Base-by-base conservation (phyloP, 2,797 vertebrate species). In the Perodicticus potto region DNA sequence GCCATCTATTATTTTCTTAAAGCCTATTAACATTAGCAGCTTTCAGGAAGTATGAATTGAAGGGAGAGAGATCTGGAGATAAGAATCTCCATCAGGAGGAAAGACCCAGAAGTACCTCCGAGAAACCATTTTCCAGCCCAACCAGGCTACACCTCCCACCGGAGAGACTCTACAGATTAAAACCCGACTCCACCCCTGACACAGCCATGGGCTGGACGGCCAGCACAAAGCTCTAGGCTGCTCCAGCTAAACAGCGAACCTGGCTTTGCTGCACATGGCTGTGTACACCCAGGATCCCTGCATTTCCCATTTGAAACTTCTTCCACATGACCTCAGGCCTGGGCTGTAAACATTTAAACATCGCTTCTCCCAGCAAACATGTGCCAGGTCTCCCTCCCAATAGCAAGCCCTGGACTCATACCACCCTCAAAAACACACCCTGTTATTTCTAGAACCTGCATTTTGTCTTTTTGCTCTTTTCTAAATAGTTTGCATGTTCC, bases 241-340 rank as follows among this genome's bases (percentile, higher is more conserved):
- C 57, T 49, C 40, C 16, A 20, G 7, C 3, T 16, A 37, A n/a
- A 55, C 29, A 27, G 10, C 0, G 16, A 23, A 45, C 23, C 13
- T 0, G 10, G 29, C 53, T 65, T 32, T 32, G 19, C 2, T 7
- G 0, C 61, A 63, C 5, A 2, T 59, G 34, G 4, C 74, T 25
- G 0, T 1, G 20, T 10, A 29, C 0, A 57, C n/a, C 61, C 32
- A 67, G 65, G n/a, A 57, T 6, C 17, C 53, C 29, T 2, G 0
- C 3, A 65, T 23, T 70, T 45, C 37, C 34, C n/a, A 20, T n/a
- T 81, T 34, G 49, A 73, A 83, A 65, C 40, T 12, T 43, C 29
- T 80, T 43, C 53, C 55, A 10, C 14, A 67, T 43, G 49, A 22
- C 32, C 32, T 73, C 77, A 74, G 57, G 14, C 37, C 1, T 22